These are phyloP conservation scores for Dallia pectoralis DNA, from an alignment of 2,797 vertebrate genomes.

Conservation along the genomic window DNA sequence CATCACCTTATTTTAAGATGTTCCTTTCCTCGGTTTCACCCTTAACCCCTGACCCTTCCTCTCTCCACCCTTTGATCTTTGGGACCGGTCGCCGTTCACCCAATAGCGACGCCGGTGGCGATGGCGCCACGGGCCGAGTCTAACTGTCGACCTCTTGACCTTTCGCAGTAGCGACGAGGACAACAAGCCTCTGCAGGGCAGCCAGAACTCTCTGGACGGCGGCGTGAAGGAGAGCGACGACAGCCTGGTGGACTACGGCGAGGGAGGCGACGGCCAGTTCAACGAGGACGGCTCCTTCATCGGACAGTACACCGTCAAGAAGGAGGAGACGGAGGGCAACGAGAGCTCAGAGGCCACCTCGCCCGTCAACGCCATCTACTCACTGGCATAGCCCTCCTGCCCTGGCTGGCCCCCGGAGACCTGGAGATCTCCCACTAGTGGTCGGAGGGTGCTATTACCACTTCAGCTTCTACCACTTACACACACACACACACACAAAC, in stretches of 20 bases:
- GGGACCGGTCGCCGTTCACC: background rate
- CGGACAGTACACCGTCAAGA: conserved; percentile 98
- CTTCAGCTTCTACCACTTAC: conserved; percentile 28
- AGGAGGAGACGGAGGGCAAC: conserved; percentile 97
- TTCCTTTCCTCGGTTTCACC: conserved; percentile 34
- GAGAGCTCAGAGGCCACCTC: conserved; percentile 98
- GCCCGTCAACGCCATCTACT: conserved; percentile 96
- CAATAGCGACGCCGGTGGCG: background rate
- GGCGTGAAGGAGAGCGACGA: conserved; percentile 97
- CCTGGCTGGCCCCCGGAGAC: conserved; percentile 4
- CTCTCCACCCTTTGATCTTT: background rate
- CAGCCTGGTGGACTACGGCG: conserved; percentile 97
- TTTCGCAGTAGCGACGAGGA: conserved; percentile 90
- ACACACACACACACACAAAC: conserved; percentile 47
- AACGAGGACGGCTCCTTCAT: conserved; percentile 98
- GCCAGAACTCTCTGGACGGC: conserved; percentile 93
- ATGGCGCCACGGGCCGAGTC: background rate
- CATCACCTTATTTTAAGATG: background rate
- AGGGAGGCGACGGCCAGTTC: conserved; percentile 96
- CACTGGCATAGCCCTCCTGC: conserved; percentile 80
- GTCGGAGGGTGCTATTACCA: conserved; percentile 36
- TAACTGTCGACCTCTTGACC: conserved; percentile 2
- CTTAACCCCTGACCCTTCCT: background rate
- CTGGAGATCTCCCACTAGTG: conserved; percentile 12
- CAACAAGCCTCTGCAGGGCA: conserved; percentile 97